Conservation (phyloP, 2,113 vertebrate species). For the Puffinus mauretanicus region DNA sequence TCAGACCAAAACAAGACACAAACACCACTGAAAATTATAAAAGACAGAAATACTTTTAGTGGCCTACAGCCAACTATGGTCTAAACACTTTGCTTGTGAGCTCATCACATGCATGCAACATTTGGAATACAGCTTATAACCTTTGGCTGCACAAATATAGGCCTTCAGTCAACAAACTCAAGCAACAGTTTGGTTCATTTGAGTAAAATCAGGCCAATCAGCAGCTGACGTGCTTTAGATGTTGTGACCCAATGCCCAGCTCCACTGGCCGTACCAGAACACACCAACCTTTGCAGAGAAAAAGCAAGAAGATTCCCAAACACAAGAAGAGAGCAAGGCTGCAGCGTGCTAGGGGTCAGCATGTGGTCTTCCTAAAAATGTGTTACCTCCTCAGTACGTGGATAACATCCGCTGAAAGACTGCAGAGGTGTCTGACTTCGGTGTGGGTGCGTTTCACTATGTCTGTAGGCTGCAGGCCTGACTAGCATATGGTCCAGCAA, state of each 20-base stretch:
- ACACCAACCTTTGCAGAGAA: neutral
- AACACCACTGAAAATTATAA: neutral
- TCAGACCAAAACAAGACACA: constrained; percentile 37
- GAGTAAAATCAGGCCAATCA: neutral
- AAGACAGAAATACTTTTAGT: constrained; percentile 24
- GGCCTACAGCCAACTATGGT: constrained; percentile 15
- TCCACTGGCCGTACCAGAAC: neutral
- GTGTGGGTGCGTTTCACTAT: accelerated
- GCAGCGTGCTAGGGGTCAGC: neutral
- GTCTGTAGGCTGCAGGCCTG: neutral
- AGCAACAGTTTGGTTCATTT: neutral
- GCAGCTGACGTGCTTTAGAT: neutral
- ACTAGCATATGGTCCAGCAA: neutral
- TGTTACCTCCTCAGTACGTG: neutral
- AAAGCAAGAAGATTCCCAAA: neutral
- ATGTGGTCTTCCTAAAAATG: neutral
- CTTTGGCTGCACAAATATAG: neutral
- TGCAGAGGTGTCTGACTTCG: neutral
- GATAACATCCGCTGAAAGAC: accelerated
- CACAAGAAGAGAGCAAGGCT: neutral
- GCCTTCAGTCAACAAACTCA: neutral
- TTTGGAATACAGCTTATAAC: neutral
- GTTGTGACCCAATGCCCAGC: neutral
- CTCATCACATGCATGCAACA: neutral
- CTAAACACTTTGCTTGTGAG: neutral